Evolutionary conservation across 1,140 invertebrate genomes (phyloP), one percentile per base, ranked within the genome.

Genomic region (Hypothenemus hampei): DNA sequence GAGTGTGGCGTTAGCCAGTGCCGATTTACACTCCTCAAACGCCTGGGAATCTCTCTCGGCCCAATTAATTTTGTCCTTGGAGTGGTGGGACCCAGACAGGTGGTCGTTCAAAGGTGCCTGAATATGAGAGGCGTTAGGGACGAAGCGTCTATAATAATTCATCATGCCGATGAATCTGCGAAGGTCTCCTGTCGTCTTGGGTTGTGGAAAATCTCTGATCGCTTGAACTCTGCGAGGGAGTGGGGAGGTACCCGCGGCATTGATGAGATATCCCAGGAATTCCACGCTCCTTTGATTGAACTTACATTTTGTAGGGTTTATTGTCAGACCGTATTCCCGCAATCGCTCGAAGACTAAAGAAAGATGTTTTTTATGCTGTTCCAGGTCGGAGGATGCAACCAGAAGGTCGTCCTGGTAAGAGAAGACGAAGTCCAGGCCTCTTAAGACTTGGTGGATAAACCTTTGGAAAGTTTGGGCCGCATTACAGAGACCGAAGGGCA

Each of bases 391-490:
- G 35, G 8, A 11, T 0, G 64, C 65, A 13, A 75, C 60, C 0
- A 75, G 31, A 36, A 73, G 64, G 36, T 73, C 69, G 37, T 74
- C 68, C 1, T 72, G 58, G 36, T 69, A 72, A 23, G 54, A 33
- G 35, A 64, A 74, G 3, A 44, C 26, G 49, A 64, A 72, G 13
- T 62, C 52, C 18, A 71, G 59, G 10, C 45, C 65, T 18, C 44
- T 39, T 4, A 77, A 53, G 3, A 78, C 65, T 15, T 72, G 45
- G 56, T 78, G 69, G 50, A 81, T 77, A 18, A 75, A 70, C 2
- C 78, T 57, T 62, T 78, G 73, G 47, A 79, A 81, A 0, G 67
- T 69, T 57, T 72, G 66, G 0, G 63, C 64, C 3, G 67, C 65
- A 40, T 72, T 71, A 3, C 58, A n/a, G n/a, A 73, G 47, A 4